A percentile compares a stretch with the other conserved stretches of the same genome.
phyloP scores from a whole-genome alignment of 2,113 vertebrate genomes.

The Phoxinus phoxinus region DNA sequence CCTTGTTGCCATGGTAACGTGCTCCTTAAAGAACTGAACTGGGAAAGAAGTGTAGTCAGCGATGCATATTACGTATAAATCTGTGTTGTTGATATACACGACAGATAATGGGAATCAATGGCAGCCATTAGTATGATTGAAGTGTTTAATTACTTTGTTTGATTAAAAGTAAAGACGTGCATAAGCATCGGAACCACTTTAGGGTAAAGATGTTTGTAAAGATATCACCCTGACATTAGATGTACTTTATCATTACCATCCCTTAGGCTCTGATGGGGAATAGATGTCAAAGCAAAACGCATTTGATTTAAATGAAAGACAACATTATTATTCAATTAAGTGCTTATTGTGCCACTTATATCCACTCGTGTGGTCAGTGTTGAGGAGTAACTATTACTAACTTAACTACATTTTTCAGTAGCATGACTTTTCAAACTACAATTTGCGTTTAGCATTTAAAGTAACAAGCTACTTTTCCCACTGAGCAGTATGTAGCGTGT shows the following conservation, averaged over 20 bases:
- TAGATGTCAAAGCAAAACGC: neutral
- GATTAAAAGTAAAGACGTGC: slow-evolving; percentile 27
- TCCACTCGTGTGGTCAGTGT: neutral
- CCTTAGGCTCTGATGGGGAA: neutral
- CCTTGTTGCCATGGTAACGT: slow-evolving; percentile 54
- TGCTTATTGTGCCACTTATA: neutral
- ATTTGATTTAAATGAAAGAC: neutral
- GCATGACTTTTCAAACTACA: neutral
- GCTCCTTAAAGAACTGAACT: slow-evolving; percentile 28
- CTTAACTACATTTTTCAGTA: neutral
- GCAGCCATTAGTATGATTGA: slow-evolving; percentile 28
- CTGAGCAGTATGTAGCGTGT: neutral
- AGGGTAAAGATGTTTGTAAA: slow-evolving; percentile 24
- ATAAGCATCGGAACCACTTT: neutral
- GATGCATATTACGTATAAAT: slow-evolving; percentile 14
- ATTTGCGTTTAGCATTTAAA: neutral
- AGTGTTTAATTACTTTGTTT: slow-evolving; percentile 25
- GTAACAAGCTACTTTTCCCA: neutral
- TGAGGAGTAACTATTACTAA: neutral
- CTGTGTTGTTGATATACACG: slow-evolving; percentile 6
- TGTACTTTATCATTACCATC: slow-evolving; percentile 2
- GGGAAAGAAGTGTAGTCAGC: slow-evolving; percentile 10
- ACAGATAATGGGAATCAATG: slow-evolving; percentile 37
- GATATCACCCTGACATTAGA: slow-evolving; percentile 9
- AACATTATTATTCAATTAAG: slow-evolving; percentile 8